Evolutionary conservation across 2,797 vertebrate species (phyloP).

Genomic region (Pseudomugil tenellus): DNA sequence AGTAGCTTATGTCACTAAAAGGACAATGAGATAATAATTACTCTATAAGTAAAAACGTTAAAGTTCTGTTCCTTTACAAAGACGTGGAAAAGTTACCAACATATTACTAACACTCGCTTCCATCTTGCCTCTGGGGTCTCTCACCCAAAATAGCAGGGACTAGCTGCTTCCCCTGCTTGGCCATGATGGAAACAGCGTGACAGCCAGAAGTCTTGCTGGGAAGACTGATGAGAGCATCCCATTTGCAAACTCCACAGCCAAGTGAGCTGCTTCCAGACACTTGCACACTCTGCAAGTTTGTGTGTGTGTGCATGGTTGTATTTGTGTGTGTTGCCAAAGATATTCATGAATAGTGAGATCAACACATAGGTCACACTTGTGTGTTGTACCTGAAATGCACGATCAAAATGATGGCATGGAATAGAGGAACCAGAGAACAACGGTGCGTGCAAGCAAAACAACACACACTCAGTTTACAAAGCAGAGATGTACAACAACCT

Average conservation of each 20-base stretch:
- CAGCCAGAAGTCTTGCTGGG: conserved; percentile 78
- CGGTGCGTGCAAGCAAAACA: neutral
- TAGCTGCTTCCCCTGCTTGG: conserved; percentile 50
- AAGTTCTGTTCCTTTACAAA: conserved; percentile 14
- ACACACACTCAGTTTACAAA: neutral
- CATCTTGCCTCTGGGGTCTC: conserved; percentile 61
- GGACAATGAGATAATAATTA: neutral
- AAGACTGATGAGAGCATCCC: conserved; percentile 84
- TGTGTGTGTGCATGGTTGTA: neutral
- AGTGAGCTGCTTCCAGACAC: conserved; percentile 71
- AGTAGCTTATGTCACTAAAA: neutral
- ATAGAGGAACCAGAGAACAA: conserved; percentile 6
- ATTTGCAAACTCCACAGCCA: conserved; percentile 81
- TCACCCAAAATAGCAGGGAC: conserved; percentile 51
- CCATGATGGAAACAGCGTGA: conserved; percentile 83
- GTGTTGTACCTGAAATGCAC: conserved; percentile 15
- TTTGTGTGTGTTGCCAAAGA: conserved; percentile 38
- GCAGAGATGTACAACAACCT: neutral
- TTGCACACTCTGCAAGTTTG: conserved; percentile 49
- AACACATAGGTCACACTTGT: conserved; percentile 25
- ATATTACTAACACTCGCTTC: conserved; percentile 32
- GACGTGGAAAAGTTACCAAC: conserved; percentile 16
- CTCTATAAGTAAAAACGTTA: conserved; percentile 5
- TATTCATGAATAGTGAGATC: conserved; percentile 54
- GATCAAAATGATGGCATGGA: conserved; percentile 1